Evolutionary conservation across 2,888 invertebrate genomes (phyloP).

Genomic region (Sphaerophoria rueppellii): DNA sequence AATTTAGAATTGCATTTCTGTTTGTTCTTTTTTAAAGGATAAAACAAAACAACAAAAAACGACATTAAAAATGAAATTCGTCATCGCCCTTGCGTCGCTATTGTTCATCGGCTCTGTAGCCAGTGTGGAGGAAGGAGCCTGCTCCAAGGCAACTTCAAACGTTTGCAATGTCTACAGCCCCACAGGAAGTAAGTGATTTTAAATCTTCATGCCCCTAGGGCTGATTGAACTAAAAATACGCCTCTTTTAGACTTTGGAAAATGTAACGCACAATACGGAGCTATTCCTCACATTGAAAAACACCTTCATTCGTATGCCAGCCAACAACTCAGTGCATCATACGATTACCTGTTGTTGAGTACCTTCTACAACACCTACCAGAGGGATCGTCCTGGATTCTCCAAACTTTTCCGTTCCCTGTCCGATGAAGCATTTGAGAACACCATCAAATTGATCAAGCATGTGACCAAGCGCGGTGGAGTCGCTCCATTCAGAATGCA

Average conservation of each 20-base stretch:
- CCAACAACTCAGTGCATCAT: slow-evolving; percentile 88
- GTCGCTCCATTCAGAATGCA: slow-evolving; percentile 83
- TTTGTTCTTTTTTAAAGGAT: slow-evolving; percentile 42
- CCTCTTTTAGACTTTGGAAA: background rate
- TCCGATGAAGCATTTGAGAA: slow-evolving; percentile 90
- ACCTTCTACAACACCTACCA: slow-evolving; percentile 90
- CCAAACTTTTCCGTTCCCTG: slow-evolving; percentile 87
- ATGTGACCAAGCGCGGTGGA: slow-evolving; percentile 89
- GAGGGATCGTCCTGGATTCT: slow-evolving; percentile 89
- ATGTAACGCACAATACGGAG: slow-evolving; percentile 35
- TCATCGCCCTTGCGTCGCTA: slow-evolving; percentile 40
- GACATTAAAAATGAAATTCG: slow-evolving; percentile 51
- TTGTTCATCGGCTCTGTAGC: slow-evolving; percentile 40
- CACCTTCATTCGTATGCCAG: slow-evolving; percentile 82
- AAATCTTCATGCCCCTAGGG: too few relatives aligned
- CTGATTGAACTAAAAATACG: background rate
- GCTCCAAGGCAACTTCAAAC: background rate
- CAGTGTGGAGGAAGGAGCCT: background rate
- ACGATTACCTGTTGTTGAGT: slow-evolving; percentile 88
- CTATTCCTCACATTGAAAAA: slow-evolving; percentile 74
- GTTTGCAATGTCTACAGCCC: background rate
- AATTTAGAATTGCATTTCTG: background rate
- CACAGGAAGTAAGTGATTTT: background rate
- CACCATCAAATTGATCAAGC: slow-evolving; percentile 89
- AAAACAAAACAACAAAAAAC: slow-evolving; percentile 20